phyloP scores from a whole-genome alignment of 2,888 invertebrate genomes.

The Gymnoscelis rufifasciata region DNA sequence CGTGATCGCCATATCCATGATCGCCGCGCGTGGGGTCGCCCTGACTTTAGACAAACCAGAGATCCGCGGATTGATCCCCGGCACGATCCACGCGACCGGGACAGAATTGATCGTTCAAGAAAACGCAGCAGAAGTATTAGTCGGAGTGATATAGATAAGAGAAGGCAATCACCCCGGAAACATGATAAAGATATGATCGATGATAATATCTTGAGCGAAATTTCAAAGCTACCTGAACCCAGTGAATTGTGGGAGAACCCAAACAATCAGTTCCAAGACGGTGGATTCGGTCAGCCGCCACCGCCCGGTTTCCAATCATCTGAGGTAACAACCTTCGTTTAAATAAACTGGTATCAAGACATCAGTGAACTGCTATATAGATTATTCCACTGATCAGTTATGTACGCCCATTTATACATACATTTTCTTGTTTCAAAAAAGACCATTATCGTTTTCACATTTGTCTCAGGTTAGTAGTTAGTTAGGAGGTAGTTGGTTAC shows the following conservation, averaged over 20 bases:
- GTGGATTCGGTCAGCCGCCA: constrained; percentile 35
- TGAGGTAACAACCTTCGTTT: constrained; percentile 43
- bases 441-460: no score
- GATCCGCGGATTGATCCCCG: constrained; percentile 4
- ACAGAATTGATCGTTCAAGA: constrained; percentile 32
- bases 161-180: constrained; percentile 55
- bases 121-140: constrained; percentile 54
- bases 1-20: constrained; percentile 39
- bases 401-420: no score
- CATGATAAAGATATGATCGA: constrained; percentile 60
- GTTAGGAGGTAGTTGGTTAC: no score
- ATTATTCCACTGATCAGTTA: no score
- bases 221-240: constrained; percentile 64
- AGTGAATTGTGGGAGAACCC: constrained; percentile 62
- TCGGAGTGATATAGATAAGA: constrained; percentile 39
- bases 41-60: constrained; percentile 4
- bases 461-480: no score
- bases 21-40: constrained; percentile 30
- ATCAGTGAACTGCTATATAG: no score
- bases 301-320: constrained; percentile 30
- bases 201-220: constrained; percentile 66
- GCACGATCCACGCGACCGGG: constrained; percentile 15
- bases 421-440: no score
- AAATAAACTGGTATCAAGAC: no score
- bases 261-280: constrained; percentile 52